These are phyloP conservation scores for Aselliscus stoliczkanus DNA, from an alignment of 2,797 vertebrate genomes.

Conservation along the genomic window DNA sequence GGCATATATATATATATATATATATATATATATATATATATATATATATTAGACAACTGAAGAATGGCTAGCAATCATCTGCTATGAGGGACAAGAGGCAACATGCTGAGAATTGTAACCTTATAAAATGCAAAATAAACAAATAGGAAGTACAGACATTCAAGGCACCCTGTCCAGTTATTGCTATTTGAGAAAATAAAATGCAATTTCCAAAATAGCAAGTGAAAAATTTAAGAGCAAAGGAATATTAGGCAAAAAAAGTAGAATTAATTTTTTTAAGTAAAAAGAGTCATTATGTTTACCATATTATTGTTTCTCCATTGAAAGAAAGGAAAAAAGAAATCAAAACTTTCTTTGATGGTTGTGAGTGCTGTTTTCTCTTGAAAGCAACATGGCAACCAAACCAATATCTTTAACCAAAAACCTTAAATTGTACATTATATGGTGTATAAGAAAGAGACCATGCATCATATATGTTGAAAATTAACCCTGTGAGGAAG, in stretches of 20 bases:
- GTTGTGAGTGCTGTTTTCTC: background rate
- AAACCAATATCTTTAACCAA: background rate
- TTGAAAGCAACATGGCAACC: background rate
- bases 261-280: background rate
- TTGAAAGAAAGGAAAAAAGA: background rate
- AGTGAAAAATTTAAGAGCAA: background rate
- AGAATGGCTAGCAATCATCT: background rate
- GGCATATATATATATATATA: background rate
- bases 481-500: background rate
- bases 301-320: background rate
- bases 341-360: background rate
- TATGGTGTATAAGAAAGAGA: background rate
- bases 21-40: background rate
- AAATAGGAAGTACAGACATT: background rate
- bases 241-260: background rate
- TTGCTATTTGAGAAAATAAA: background rate
- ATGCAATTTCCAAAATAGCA: background rate
- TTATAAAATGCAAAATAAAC: background rate
- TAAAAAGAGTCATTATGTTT: background rate
- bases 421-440: background rate
- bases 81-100: background rate
- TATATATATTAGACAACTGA: background rate
- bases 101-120: background rate
- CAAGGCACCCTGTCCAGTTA: background rate
- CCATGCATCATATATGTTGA: background rate